Evolutionary conservation across 2,888 invertebrate genomes (phyloP), one percentile per base, ranked within the genome.

Genomic region (Silvanus unidentatus): DNA sequence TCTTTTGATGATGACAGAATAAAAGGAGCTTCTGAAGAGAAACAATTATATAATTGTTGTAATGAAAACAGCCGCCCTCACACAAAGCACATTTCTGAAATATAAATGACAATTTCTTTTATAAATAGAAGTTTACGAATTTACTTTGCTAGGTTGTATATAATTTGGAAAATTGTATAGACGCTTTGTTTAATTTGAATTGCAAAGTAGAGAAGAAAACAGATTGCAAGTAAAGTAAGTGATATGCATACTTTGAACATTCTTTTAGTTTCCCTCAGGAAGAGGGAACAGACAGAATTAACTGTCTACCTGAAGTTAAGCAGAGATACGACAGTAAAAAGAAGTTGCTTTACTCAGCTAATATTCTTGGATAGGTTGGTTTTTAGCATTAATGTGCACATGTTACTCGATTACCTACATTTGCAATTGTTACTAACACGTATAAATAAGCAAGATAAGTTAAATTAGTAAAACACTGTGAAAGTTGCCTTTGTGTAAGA

Each of bases 191-290:
- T 28, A 36, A 56, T 56, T 48, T 56, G 54, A 44, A 56, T 53
- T 56, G 50, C 53, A 54, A 54, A 54, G 22, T 56, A 42, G 28
- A 44, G 29, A 39, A 47, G 48, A 50, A 44, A 47, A 50, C 50
- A 53, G 50, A 54, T 50, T 53, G 54, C 47, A 49, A n/a, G n/a
- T n/a, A n/a, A 45, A 40, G 44, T 45, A 50, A 45, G 48, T 48
- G 48, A 52, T 50, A 48, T 49, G 47, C 48, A n/a, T n/a, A n/a
- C 22, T 22, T 22, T 22, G 8, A 22, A 22, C 3, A 22, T 22
- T 22, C 39, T 22, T 22, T 22, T 22, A 8, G 22, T 22, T 22
- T 22, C 3, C 22, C 8, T 22, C 8, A 8, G 8, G 8, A 22
- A 22, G 22, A 22, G 8, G 8, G 22, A 22, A 8, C 4, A 22